A percentile compares a stretch with the other conserved stretches of the same genome.
Evolutionary conservation across 2,888 invertebrate genomes (phyloP).

Genomic region (Nomada flava): DNA sequence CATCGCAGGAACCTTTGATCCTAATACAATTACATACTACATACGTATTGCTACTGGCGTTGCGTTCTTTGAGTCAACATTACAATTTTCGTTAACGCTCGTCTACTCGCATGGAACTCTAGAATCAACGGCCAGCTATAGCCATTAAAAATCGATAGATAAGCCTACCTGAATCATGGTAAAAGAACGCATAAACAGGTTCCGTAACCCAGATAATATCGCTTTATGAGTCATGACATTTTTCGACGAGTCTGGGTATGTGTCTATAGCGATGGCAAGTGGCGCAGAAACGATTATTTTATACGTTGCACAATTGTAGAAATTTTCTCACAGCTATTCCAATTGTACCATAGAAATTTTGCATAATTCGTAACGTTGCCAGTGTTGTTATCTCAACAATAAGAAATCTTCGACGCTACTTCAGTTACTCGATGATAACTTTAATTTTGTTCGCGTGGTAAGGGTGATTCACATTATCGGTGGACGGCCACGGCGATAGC

Average conservation of each 20-base stretch:
- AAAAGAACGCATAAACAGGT: conserved; percentile 29
- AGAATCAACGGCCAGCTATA: not conserved
- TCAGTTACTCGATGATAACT: not conserved
- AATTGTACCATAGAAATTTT: no score
- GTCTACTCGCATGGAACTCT: not conserved
- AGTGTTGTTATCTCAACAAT: no score
- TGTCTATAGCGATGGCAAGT: conserved; percentile 41
- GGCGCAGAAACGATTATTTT: conserved; percentile 29
- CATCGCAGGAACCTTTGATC: conserved; percentile 44
- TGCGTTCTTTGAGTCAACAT: not conserved
- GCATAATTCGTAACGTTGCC: no score
- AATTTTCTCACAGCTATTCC: not conserved
- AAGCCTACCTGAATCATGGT: conserved; percentile 25
- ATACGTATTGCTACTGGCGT: not conserved
- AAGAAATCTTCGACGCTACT: not conserved
- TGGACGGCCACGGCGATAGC: conserved; percentile 62
- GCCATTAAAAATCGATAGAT: conserved; percentile 25
- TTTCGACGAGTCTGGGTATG: conserved; percentile 4
- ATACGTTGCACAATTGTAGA: no score
- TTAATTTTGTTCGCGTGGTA: conserved; percentile 60
- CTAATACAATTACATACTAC: conserved; percentile 35
- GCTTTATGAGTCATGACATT: conserved; percentile 53
- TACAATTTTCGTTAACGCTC: not conserved
- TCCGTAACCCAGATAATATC: conserved; percentile 52
- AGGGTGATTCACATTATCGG: conserved; percentile 76